phyloP scores from a whole-genome alignment of 2,888 invertebrate species.

The Crocallis elinguaria region DNA sequence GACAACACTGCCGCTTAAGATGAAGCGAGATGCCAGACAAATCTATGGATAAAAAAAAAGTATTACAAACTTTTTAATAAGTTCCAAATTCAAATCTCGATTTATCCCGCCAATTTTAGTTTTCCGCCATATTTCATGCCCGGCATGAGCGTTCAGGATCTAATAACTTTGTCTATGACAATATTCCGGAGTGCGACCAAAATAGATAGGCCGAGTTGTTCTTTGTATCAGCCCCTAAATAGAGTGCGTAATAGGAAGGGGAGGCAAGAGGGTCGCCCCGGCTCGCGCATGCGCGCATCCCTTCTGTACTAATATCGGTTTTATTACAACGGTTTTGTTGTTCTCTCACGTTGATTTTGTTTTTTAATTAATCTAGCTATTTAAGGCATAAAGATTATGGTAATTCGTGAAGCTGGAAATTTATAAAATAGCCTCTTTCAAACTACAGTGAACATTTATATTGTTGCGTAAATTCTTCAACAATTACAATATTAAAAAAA shows the following conservation, averaged over 20 bases:
- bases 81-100: constrained; percentile 16
- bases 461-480: too few relatives aligned
- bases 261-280: constrained; percentile 58
- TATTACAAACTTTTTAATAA: background rate
- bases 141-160: constrained; percentile 59
- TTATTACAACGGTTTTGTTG: constrained; percentile 76
- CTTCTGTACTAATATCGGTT: constrained; percentile 72
- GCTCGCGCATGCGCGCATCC: constrained; percentile 69
- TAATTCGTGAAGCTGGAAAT: background rate
- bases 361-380: constrained; percentile 40
- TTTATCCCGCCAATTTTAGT: constrained; percentile 47
- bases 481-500: too few relatives aligned
- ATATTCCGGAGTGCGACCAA: constrained; percentile 77
- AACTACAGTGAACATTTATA: background rate
- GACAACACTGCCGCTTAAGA: too few relatives aligned
- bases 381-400: background rate
- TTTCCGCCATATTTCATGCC: constrained; percentile 45
- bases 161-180: constrained; percentile 76
- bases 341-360: constrained; percentile 56
- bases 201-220: constrained; percentile 79
- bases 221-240: constrained; percentile 83
- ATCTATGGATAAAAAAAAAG: background rate
- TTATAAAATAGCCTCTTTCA: background rate
- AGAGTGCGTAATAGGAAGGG: constrained; percentile 82
- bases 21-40: background rate